Evolutionary conservation across 1,140 invertebrate species (phyloP), one percentile per base, ranked within the genome.

Genomic region (Drosophila persimilis): DNA sequence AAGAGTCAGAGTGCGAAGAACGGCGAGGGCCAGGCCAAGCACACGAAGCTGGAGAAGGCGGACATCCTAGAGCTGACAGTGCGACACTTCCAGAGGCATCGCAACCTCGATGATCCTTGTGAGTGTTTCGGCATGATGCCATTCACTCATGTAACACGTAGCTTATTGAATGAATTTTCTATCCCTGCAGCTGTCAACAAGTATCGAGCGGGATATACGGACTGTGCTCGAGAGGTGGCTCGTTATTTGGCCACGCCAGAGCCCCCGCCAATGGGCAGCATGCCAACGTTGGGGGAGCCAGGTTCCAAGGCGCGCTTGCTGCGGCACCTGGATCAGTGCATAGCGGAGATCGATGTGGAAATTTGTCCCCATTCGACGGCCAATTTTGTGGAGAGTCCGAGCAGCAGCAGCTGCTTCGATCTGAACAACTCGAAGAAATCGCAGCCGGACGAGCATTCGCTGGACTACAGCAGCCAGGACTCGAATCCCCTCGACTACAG

Each of bases 21-120:
- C 22, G 73, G 77, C 8, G 95, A 93, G 94, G 91, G 95, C 94
- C 92, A 95, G 94, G 85, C 84, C 1, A 95, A 95, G 85, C 95
- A 96, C 86, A 95, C 95, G 44, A 96, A 95, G 92, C 92, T 98
- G 75, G 97, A 98, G 92, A 98, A 98, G 92, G 97, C 97, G 5
- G 97, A 98, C 91, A 98, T 98, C 75, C 92, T 98, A 47, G 97
- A 98, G 91, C 93, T 98, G 91, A 98, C 97, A 1, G 97, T 98
- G 13, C 94, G 96, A 72, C 96, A 98, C 91, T 94, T 98, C 58
- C 95, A 96, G 80, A 92, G 95, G 67, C 94, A 95, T 84, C 93
- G 95, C 73, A 94, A 94, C 72, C 91, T 95, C 2, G 94, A 94
- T 55, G 93, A 94, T 73, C 93, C 93, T 41, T 94, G 93, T 95